Evolutionary conservation across 2,113 vertebrate species (phyloP).

Genomic region (Sylvietta virens): DNA sequence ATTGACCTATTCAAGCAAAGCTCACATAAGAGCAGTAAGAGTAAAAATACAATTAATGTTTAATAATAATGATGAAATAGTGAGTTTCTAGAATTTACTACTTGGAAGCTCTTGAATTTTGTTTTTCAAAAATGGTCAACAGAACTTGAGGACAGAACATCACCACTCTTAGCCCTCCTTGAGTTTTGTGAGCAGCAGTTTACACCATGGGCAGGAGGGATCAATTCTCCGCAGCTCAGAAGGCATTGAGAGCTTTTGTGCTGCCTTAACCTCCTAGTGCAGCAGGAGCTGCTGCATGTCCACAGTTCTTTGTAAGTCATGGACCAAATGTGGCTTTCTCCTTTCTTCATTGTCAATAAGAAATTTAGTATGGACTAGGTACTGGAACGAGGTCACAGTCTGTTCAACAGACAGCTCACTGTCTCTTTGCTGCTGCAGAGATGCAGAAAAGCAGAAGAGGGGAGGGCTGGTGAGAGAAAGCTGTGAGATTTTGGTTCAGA

Average conservation of each 20-base stretch:
- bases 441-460: background rate
- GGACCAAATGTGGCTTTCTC: background rate
- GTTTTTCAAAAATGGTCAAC: background rate
- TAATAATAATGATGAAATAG: background rate
- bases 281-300: background rate
- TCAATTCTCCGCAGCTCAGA: accelerated
- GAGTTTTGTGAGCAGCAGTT: background rate
- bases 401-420: background rate
- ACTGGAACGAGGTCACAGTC: accelerated
- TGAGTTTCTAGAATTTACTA: background rate
- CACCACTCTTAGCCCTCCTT: no score
- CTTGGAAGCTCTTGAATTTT: background rate
- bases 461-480: background rate
- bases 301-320: background rate
- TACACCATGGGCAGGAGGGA: background rate
- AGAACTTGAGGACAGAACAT: background rate
- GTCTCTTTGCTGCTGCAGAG: background rate
- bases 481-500: background rate
- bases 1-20: background rate
- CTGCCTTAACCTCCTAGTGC: background rate
- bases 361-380: background rate
- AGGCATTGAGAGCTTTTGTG: background rate
- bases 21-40: background rate
- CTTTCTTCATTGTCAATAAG: background rate
- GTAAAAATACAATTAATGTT: background rate